Evolutionary conservation across 2,113 vertebrate species (phyloP).

Genomic region (Gobius niger): DNA sequence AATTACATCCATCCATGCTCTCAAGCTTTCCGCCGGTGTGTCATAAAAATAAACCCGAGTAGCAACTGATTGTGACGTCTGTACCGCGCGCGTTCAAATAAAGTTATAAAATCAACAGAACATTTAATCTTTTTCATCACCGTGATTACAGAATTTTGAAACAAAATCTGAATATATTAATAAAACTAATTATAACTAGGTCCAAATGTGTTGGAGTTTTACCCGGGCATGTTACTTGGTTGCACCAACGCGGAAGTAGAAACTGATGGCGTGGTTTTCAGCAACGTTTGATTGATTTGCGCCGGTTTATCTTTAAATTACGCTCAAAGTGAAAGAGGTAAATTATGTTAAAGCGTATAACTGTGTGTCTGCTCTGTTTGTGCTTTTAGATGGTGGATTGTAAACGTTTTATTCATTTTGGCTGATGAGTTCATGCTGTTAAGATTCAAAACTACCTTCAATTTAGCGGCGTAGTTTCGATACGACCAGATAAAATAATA

Average conservation of each 20-base stretch:
- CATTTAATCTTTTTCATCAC: neutral
- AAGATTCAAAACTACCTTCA: neutral
- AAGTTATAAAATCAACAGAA: neutral
- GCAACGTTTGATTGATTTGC: neutral
- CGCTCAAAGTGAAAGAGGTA: conserved; percentile 29
- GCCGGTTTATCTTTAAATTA: neutral
- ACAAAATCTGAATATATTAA: neutral
- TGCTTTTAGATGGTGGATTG: neutral
- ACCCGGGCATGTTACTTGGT: conserved; percentile 29
- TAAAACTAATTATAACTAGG: neutral
- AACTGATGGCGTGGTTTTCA: neutral
- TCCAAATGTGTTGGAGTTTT: neutral
- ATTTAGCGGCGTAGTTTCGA: too few species aligned
- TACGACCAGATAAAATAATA: too few species aligned
- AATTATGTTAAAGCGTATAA: neutral
- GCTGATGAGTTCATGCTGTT: too few species aligned
- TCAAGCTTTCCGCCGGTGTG: conserved; percentile 11
- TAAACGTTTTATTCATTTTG: neutral
- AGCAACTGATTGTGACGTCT: neutral
- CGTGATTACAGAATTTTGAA: neutral
- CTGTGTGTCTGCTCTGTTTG: neutral
- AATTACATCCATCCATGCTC: neutral
- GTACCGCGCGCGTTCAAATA: neutral
- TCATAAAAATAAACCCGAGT: conserved; percentile 54
- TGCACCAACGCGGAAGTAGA: conserved; percentile 4